These are phyloP conservation scores for Chunga burmeisteri DNA, from an alignment of 2,113 vertebrate species.

Conservation along the genomic window DNA sequence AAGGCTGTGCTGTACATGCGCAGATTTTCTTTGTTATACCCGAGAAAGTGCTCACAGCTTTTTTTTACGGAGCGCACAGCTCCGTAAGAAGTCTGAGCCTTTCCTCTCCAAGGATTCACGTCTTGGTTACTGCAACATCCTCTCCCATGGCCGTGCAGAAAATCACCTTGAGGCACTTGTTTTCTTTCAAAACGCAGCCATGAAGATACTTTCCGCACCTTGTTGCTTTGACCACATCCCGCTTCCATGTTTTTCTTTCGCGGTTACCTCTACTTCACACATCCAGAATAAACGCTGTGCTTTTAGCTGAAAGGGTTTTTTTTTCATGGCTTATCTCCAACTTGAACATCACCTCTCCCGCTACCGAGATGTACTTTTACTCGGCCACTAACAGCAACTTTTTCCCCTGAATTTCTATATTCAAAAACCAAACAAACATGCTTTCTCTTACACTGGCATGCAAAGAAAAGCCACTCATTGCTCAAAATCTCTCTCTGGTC, in stretches of 20 bases:
- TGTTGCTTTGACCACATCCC: not conserved
- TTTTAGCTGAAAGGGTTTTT: not conserved
- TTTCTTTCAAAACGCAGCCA: not conserved
- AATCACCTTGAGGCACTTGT: not conserved
- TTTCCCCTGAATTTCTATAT: not conserved
- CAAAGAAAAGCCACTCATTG: not conserved
- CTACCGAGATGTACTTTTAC: not conserved
- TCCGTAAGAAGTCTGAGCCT: not conserved
- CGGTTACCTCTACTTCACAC: not conserved
- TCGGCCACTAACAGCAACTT: not conserved
- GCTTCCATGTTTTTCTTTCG: not conserved
- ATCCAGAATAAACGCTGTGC: not conserved
- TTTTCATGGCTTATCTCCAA: not conserved
- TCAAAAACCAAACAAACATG: not conserved
- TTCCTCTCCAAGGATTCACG: not conserved
- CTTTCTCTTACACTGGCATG: not conserved
- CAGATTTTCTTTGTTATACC: not conserved
- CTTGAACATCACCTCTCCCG: not conserved
- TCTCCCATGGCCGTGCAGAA: not conserved
- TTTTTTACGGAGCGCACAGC: not conserved
- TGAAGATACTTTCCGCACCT: constrained; percentile 1
- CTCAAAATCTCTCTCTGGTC: not conserved
- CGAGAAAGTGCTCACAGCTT: not conserved
- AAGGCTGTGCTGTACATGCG: not conserved
- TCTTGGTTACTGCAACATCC: not conserved